phyloP scores from a whole-genome alignment of 1,140 invertebrate genomes.

The Drosophila insularis region DNA sequence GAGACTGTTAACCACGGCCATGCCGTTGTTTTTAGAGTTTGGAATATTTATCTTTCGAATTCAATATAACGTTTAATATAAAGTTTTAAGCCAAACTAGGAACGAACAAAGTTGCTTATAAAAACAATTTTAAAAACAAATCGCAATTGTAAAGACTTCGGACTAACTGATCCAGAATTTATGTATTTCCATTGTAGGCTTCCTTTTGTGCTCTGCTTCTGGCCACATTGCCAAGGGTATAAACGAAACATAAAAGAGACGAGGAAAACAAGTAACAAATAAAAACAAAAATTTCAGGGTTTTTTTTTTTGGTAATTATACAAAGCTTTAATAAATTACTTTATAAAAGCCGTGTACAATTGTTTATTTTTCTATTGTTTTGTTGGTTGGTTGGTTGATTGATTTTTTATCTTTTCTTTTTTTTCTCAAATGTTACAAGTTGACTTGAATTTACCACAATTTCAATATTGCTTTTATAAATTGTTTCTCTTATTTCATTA shows the following conservation, averaged over 20 bases:
- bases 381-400: conserved; percentile 57
- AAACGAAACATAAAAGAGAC: conserved; percentile 30
- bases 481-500: conserved; percentile 41
- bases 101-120: too few species aligned
- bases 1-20: not conserved
- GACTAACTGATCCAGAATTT: not conserved
- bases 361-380: conserved; percentile 49
- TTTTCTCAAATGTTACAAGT: conserved; percentile 68
- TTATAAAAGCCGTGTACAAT: conserved; percentile 73
- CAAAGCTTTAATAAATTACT: conserved; percentile 75
- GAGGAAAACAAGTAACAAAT: conserved; percentile 42
- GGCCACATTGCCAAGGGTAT: not conserved
- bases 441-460: conserved; percentile 66
- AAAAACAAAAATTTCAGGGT: conserved; percentile 56
- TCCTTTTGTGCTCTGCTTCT: too few species aligned
- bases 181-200: too few species aligned
- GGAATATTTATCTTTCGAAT: too few species aligned
- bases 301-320: conserved; percentile 73
- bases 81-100: too few species aligned
- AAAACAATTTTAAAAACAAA: too few species aligned
- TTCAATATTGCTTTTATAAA: conserved; percentile 68
- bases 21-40: conserved; percentile 16
- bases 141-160: too few species aligned
- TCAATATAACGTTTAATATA: too few species aligned
- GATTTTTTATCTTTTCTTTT: conserved; percentile 39